Base-by-base conservation (phyloP, 2,113 vertebrate genomes). In the Urocynchramus pylzowi region DNA sequence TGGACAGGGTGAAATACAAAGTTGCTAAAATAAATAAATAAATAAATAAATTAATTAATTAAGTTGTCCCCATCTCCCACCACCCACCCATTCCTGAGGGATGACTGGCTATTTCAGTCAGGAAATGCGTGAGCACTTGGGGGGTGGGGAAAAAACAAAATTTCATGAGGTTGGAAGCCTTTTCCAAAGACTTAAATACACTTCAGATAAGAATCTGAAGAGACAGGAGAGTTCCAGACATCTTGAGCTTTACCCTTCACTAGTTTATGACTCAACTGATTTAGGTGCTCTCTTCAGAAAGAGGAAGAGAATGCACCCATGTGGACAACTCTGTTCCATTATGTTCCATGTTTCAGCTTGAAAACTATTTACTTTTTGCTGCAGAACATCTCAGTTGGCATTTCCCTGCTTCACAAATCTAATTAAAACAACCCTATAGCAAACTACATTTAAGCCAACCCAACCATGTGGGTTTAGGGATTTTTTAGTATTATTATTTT, bases 341-440 rank as follows among this genome's bases (percentile, higher is more conserved):
- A 59, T 1, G 13, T 89, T 30, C 83, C 79, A 75, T 53, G 64
- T 93, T 95, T 92, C 83, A 87, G 83, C 93, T 90, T 96, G 93
- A 93, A 96, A 95, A 87, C 31, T 30, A 12, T 1, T n/a, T 83
- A 21, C 61, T 91, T 45, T 35, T 70, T 93, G 20, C 47, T 87
- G 76, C 68, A 69, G 49, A 95, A 84, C 31, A 73, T 75, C 76
- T 69, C 90, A 64, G 59, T 65, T 91, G 78, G 75, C 64, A 68
- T 89, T 88, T 90, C 33, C 30, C 68, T 75, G 28, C 64, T 92
- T 84, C 60, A 56, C 3, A 10, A 88, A 30, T 42, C 52, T 87
- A 86, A 94, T 94, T 94, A 89, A 88, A 96, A 91, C 54, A 94
- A 88, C 59, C 47, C 73, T 56, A 61, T 89, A 93, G 74, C 73